phyloP scores from a whole-genome alignment of 2,797 vertebrate species.

The Tarsius wallacei region DNA sequence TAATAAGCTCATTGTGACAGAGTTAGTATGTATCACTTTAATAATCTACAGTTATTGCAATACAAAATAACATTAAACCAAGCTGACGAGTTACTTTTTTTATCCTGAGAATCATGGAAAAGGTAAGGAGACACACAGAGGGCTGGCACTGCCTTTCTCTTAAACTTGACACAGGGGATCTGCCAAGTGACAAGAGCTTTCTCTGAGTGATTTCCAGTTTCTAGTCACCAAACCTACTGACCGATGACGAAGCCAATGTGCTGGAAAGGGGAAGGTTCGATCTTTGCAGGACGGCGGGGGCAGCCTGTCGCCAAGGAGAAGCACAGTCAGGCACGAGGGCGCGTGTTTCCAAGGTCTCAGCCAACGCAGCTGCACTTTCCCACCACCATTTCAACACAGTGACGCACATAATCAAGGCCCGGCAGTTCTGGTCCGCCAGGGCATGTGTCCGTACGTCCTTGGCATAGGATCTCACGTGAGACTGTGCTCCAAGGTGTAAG shows the following conservation, averaged over 20 bases:
- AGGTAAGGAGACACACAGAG: neutral
- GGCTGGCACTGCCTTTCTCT: conserved; percentile 58
- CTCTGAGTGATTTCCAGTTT: neutral
- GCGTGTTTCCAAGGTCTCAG: conserved; percentile 57
- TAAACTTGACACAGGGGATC: conserved; percentile 61
- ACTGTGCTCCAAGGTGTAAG: neutral
- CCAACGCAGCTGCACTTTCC: conserved; percentile 19
- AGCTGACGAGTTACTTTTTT: neutral
- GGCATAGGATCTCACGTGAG: neutral
- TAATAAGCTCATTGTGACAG: neutral
- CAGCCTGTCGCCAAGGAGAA: conserved; percentile 35
- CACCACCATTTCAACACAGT: conserved; percentile 70
- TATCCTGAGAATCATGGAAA: conserved; percentile 6
- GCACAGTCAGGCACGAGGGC: conserved; percentile 39
- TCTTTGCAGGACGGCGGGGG: conserved; percentile 32
- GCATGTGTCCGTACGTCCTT: neutral
- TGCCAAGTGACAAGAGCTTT: conserved; percentile 56
- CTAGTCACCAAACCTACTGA: conserved; percentile 29
- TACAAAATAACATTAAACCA: neutral
- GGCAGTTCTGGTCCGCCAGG: conserved; percentile 56
- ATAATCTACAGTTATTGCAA: conserved; percentile 2
- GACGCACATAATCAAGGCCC: conserved; percentile 65
- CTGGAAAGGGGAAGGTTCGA: conserved; percentile 26
- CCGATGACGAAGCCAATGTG: conserved; percentile 17
- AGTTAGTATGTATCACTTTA: neutral